phyloP scores from a whole-genome alignment of 2,888 invertebrate species.

The Neocrepidodera transversa region DNA sequence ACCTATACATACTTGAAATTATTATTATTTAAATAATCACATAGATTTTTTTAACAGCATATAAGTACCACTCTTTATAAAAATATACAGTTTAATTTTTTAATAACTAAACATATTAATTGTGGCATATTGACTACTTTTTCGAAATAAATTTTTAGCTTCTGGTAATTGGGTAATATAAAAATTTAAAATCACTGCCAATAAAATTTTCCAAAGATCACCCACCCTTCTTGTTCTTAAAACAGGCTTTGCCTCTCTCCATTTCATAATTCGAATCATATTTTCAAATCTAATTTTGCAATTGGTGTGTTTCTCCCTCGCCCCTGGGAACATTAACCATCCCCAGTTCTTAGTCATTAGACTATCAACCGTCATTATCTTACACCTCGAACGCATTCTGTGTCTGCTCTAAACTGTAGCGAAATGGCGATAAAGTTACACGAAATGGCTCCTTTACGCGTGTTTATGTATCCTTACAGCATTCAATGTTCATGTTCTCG shows the following conservation, averaged over 20 bases:
- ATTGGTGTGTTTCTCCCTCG: constrained; percentile 45
- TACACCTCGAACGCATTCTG: constrained; percentile 57
- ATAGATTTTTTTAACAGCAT: too few relatives aligned
- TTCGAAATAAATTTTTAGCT: too few relatives aligned
- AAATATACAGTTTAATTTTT: too few relatives aligned
- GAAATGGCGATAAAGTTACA: constrained; percentile 59
- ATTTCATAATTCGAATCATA: constrained; percentile 49
- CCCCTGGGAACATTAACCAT: constrained; percentile 35
- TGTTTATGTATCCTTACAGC: constrained; percentile 60
- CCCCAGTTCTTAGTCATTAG: constrained; percentile 50
- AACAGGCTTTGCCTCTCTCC: constrained; percentile 33
- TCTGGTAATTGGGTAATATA: too few relatives aligned
- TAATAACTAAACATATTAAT: too few relatives aligned
- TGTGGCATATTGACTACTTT: too few relatives aligned
- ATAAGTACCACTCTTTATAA: too few relatives aligned
- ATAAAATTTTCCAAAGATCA: constrained; percentile 18
- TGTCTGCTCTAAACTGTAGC: constrained; percentile 56
- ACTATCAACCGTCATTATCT: constrained; percentile 60
- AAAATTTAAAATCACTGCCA: too few relatives aligned
- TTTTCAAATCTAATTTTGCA: constrained; percentile 51
- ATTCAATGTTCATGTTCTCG: constrained; percentile 56
- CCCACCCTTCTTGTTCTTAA: constrained; percentile 9
- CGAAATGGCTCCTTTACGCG: constrained; percentile 61
- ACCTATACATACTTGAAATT: too few relatives aligned
- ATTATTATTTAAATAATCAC: too few relatives aligned